Percentiles rank a stretch among this genome's conserved stretches.
These are phyloP conservation scores for Sebastes umbrosus DNA, from an alignment of 2,797 vertebrate genomes.

Conservation along the genomic window DNA sequence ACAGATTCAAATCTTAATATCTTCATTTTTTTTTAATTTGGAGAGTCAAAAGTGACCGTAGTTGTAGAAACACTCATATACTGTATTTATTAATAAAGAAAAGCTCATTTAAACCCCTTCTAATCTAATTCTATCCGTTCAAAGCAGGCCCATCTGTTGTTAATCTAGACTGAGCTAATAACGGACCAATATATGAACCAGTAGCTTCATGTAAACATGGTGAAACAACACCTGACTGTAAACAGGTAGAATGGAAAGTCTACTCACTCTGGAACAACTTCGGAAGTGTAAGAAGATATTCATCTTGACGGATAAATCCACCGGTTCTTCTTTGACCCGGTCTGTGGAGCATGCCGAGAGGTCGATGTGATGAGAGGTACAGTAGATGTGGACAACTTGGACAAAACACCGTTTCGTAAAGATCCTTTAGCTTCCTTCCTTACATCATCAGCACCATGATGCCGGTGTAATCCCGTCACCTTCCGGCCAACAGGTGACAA, in stretches of 20 bases:
- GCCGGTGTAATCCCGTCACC: neutral
- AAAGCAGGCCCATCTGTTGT: neutral
- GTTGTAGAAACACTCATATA: no score
- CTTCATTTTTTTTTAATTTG: no score
- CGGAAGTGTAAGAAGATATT: constrained; percentile 42
- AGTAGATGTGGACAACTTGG: neutral
- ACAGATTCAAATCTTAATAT: no score
- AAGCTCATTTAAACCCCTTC: neutral
- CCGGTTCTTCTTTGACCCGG: neutral
- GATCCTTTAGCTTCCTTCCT: neutral
- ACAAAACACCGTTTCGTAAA: constrained; percentile 3
- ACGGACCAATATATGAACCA: neutral
- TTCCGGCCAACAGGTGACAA: neutral
- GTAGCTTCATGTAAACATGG: neutral
- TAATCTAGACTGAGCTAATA: neutral
- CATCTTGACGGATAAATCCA: constrained; percentile 36
- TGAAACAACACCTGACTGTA: neutral
- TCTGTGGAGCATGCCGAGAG: constrained; percentile 41
- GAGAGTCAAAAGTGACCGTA: no score
- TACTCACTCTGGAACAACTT: constrained; percentile 68
- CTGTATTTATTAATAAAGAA: no score
- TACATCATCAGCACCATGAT: neutral
- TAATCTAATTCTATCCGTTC: neutral
- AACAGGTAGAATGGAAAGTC: neutral
- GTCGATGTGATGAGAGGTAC: neutral